A percentile compares a stretch with the other conserved stretches of the same genome.
Conservation (phyloP, 2,113 vertebrate species). For the Apodemus speciosus region DNA sequence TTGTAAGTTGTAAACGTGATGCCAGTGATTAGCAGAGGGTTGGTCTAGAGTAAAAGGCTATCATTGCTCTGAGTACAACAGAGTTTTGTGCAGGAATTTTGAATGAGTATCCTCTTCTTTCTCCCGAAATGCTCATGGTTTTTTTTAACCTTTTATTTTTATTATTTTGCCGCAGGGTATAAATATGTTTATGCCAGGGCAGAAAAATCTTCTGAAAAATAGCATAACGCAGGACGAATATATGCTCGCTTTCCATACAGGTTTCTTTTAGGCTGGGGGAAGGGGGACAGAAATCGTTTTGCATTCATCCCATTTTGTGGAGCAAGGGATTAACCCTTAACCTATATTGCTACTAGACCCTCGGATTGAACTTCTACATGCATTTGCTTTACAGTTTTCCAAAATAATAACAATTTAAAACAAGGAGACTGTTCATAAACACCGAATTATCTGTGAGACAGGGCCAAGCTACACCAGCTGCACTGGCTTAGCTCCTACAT, state of each 20-base stretch:
- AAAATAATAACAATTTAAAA: conserved; percentile 70
- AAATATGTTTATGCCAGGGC: not conserved
- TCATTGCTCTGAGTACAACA: conserved; percentile 34
- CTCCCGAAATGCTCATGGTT: conserved; percentile 13
- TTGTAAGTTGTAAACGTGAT: conserved; percentile 44
- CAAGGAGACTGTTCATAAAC: conserved; percentile 66
- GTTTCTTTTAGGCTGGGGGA: not conserved
- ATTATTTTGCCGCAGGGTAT: not conserved
- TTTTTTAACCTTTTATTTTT: conserved; percentile 38
- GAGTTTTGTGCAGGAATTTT: conserved; percentile 51
- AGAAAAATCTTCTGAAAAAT: conserved; percentile 6
- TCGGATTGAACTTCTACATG: conserved; percentile 51
- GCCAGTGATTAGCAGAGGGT: conserved; percentile 52
- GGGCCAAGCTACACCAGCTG: conserved; percentile 82
- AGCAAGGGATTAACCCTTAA: conserved; percentile 4
- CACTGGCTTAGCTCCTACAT: conserved; percentile 82
- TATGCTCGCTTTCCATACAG: not conserved
- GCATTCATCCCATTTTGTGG: not conserved
- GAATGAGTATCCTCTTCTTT: conserved; percentile 36
- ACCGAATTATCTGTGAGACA: conserved; percentile 77
- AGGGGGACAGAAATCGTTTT: not conserved
- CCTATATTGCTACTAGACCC: not conserved
- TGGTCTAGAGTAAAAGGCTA: conserved; percentile 36
- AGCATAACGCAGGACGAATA: not conserved
- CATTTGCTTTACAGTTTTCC: conserved; percentile 53